Evolutionary conservation across 1,140 invertebrate species (phyloP), one percentile per base, ranked within the genome.

Genomic region (Oedothorax gibbosus): DNA sequence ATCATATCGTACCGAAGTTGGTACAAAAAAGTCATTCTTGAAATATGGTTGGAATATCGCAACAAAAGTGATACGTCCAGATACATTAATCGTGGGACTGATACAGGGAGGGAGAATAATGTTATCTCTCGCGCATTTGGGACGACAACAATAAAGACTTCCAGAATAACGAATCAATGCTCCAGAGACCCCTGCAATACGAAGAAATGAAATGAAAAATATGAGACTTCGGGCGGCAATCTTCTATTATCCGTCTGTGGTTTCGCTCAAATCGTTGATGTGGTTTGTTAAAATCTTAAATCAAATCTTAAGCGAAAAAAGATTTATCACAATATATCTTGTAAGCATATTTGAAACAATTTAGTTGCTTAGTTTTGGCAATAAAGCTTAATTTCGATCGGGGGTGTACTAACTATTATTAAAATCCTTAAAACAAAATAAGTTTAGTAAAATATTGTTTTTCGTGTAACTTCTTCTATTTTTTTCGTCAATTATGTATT

Each of bases 171-270:
- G 49, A 54, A 68, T 68, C 69, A 68, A 66, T 53, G 62, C n/a
- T 18, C 51, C 50, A 51, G 69, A 71, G 69, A 68, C 49, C 5
- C 12, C 51, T 53, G 50, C 77, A 49, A 54, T 68, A 68, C n/a
- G 50, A 53, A 54, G 51, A 68, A 79, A 79, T 68, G 60, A 64
- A 79, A 79, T 79, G 77, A 79, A 79, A 68, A 79, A 79, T 68
- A 65, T 66, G 69, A 53, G 77, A 68, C 60, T 64, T 79, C 50
- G 64, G 62, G 18, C 15, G 12, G 35, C 65, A 18, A 71, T 71
- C 35, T 35, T 35, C 35, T 5, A 51, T 71, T 51, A 71, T 71
- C 53, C 69, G 49, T 6, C 10, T 8, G 69, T 71, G 69, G 69
- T 35, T 35, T 35, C 35, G 35, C 35, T 35, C 35, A 35, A 35